A percentile compares a stretch with the other conserved stretches of the same genome.
These are phyloP conservation scores for Montipora sp. DNA, from an alignment of 64 coral and sea anemone genomes.

Conservation along the genomic window DNA sequence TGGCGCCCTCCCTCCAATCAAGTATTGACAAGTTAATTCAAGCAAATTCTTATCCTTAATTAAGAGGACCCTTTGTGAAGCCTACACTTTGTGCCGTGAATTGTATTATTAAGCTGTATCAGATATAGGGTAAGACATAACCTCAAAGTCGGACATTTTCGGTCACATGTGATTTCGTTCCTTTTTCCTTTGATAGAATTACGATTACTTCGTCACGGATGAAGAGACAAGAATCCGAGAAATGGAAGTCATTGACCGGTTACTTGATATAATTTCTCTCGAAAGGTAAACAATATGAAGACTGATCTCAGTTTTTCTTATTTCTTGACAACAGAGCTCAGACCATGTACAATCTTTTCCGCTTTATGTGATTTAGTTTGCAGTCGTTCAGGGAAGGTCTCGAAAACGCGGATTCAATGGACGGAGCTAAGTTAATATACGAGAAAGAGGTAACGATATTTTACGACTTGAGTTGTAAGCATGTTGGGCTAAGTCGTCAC, in stretches of 20 bases:
- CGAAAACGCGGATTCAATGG: conserved; percentile 60
- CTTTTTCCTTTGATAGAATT: conserved; percentile 63
- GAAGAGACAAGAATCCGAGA: conserved; percentile 86
- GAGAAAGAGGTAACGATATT: conserved; percentile 59
- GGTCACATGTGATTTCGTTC: not conserved
- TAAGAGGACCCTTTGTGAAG: no score
- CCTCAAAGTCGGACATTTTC: no score
- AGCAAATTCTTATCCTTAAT: no score
- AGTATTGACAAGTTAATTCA: no score
- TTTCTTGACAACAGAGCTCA: not conserved
- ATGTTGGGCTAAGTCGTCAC: no score
- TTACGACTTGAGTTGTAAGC: no score
- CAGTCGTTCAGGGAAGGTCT: conserved; percentile 84
- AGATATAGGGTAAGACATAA: no score
- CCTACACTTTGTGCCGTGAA: no score
- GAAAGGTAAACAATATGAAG: conserved; percentile 61
- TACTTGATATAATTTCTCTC: conserved; percentile 73
- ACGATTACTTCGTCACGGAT: conserved; percentile 83
- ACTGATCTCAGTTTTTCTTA: no score
- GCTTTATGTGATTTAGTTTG: conserved; percentile 51
- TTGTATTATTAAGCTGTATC: no score
- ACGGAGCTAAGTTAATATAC: conserved; percentile 59
- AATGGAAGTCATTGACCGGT: conserved; percentile 83
- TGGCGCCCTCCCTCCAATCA: no score
- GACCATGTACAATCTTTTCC: not conserved